Base-by-base conservation (phyloP, 2,113 vertebrate genomes). In the Panurus biarmicus region DNA sequence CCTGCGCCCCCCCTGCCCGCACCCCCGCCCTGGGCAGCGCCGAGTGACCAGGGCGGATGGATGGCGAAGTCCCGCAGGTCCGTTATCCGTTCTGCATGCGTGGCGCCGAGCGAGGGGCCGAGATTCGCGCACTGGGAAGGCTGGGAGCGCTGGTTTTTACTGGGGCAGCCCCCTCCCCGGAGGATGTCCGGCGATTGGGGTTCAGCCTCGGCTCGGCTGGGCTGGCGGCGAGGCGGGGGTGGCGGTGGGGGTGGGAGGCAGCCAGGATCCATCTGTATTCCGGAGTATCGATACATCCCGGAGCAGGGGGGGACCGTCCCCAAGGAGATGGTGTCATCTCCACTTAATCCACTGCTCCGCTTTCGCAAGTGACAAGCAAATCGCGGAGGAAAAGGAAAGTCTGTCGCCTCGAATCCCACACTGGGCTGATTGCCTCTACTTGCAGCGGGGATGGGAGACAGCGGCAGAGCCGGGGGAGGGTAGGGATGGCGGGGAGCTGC, bases 351-450 rank as follows among this genome's bases (percentile, higher is more conserved):
- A 5, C 53, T 10, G 50, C 92, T 96, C 92, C 47, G 70, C 81
- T 94, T 75, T 94, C 54, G 56, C 83, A 87, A 94, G 91, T 72
- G 89, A 94, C 96, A 92, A 75, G 86, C 90, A 76, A 95, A 95
- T 53, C 67, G 81, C 7, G 48, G 74, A 96, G 74, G 93, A 86
- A 93, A 93, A 92, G 48, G 91, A 91, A 92, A 72, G 90, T 36
- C 94, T 97, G 96, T 93, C 94, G 38, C 93, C 96, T 97, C 76
- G 96, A 96, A 97, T 97, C 90, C 96, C 85, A 86, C 95, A 90
- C 87, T 81, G 90, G 86, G 91, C 77, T 96, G 96, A 81, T 86
- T 93, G 96, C 87, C 47, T 35, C 70, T 19, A 83, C 93, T 95
- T 94, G 62, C 78, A 42, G 81, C 73, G 84, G 92, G 94, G 91